Base-by-base conservation (phyloP, 1,140 invertebrate species). In the Leptinotarsa defecta region DNA sequence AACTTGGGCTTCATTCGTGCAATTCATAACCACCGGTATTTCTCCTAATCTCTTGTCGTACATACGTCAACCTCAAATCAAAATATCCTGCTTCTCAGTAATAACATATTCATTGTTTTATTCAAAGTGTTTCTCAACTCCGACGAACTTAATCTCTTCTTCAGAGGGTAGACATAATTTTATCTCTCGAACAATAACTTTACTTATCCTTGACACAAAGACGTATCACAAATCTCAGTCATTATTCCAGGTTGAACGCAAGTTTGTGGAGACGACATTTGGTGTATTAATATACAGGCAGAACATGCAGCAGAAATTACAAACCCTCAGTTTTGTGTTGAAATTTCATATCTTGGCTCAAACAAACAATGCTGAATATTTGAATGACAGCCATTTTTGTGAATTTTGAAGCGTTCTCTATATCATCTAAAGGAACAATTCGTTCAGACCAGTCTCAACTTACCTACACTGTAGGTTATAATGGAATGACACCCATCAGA, bases 201-300 rank as follows among this genome's bases (percentile, higher is more conserved):
- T 49, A 68, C 67, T 72, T 68, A 71, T 74, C 69, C 73, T 48
- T 49, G 34, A 71, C 71, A 76, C 73, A 80, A 74, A 76, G 77
- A 80, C 75, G 67, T 68, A 76, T 78, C 77, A 78, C 77, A 80
- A 78, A 80, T 80, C 76, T 78, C 73, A 48, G 68, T 76, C 75
- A 78, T 78, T 79, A 81, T 81, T 81, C 75, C 79, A 80, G 79
- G 79, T 80, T 80, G 76, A 71, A 78, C 79, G 76, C 43, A 73
- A 74, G 71, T 79, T 80, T 79, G 73, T 24, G 17, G 63, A 65
- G 63, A n/a, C 20, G 17, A 22, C 3, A 24, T 65, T 65, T 27
- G 13, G 63, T 22, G 20, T 65, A 65, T 0, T 43, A 43, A 11
- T 62, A 62, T 62, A 62, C 20, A 62, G 61, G 61, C 71, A 80